Conservation (phyloP, 2,113 vertebrate species). For the Boleophthalmus pectinirostris region DNA sequence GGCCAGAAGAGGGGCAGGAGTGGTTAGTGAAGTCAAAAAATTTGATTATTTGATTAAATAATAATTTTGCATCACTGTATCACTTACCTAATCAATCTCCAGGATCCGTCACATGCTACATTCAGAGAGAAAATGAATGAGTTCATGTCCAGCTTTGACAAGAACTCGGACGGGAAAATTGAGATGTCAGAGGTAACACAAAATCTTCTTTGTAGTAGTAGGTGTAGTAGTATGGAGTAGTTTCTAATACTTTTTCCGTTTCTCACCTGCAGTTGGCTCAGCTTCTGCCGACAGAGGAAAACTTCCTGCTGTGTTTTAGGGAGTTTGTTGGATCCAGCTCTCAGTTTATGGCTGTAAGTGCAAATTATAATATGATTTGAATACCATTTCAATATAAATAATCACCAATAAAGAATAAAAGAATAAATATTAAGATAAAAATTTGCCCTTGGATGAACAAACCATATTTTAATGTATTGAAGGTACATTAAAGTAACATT, state of each 20-base stretch:
- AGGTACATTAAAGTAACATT: neutral
- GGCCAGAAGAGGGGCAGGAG: slow-evolving; percentile 82
- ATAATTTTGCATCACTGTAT: neutral
- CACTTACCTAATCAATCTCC: slow-evolving; percentile 17
- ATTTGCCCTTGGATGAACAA: neutral
- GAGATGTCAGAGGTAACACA: slow-evolving; percentile 91
- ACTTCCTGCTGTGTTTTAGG: slow-evolving; percentile 94
- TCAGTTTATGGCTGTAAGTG: slow-evolving; percentile 92
- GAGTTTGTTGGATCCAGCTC: slow-evolving; percentile 92
- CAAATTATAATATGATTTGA: neutral
- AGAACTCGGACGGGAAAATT: slow-evolving; percentile 89
- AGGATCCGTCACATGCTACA: slow-evolving; percentile 68
- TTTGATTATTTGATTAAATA: neutral
- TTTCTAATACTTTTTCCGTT: neutral
- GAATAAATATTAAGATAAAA: neutral
- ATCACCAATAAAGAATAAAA: neutral
- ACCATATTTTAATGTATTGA: no score
- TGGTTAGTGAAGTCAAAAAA: slow-evolving; percentile 79
- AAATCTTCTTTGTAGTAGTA: neutral
- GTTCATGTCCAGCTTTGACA: slow-evolving; percentile 93
- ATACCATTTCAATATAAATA: neutral
- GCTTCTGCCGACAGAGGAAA: slow-evolving; percentile 96
- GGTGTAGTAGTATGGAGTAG: neutral
- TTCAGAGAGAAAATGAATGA: slow-evolving; percentile 90
- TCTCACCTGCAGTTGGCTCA: slow-evolving; percentile 84